Evolutionary conservation across 1,140 invertebrate genomes (phyloP).

Genomic region (Bombus terrestris): DNA sequence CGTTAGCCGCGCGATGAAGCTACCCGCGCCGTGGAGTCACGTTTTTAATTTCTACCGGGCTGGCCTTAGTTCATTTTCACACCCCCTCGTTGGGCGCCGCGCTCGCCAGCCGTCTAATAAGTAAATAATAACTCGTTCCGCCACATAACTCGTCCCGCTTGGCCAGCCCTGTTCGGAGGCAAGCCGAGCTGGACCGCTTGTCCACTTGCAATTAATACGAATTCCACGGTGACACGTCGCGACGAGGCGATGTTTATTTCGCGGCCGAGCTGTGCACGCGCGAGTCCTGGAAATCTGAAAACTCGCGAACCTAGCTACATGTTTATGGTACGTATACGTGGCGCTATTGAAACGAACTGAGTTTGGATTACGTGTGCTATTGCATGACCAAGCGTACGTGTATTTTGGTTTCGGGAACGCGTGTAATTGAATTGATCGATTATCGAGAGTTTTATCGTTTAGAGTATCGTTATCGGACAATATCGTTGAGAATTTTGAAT

Average conservation of each 20-base stretch:
- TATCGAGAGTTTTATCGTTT: no score
- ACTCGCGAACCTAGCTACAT: background rate
- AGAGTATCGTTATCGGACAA: no score
- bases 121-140: slow-evolving; percentile 72
- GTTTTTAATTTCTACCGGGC: slow-evolving; percentile 74
- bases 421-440: no score
- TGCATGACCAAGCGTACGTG: background rate
- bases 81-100: slow-evolving; percentile 58
- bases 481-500: no score
- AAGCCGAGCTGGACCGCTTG: background rate
- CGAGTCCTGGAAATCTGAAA: background rate
- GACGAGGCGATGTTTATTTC: slow-evolving; percentile 32
- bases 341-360: background rate
- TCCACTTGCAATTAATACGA: slow-evolving; percentile 61
- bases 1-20: slow-evolving; percentile 72
- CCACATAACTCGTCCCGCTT: slow-evolving; percentile 63
- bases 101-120: slow-evolving; percentile 66
- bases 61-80: slow-evolving; percentile 74
- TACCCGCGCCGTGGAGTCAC: slow-evolving; percentile 71
- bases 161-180: slow-evolving; percentile 22
- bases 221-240: slow-evolving; percentile 44
- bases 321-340: background rate
- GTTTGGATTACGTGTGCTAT: background rate
- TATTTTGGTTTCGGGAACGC: background rate
- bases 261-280: background rate